These are phyloP conservation scores for Melanotaenia maccullochi DNA, from an alignment of 2,797 vertebrate genomes.

Conservation along the genomic window DNA sequence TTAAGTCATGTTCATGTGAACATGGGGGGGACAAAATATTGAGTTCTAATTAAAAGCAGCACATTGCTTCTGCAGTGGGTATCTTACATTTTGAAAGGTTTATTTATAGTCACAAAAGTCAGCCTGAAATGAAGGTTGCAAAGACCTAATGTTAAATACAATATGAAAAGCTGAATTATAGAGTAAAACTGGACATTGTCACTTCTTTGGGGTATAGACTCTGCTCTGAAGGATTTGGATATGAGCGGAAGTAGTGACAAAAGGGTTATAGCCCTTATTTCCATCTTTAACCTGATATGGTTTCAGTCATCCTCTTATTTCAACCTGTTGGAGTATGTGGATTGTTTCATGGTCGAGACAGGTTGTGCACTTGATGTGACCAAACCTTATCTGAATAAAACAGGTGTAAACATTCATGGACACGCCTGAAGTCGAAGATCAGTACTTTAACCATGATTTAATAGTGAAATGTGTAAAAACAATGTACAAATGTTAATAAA, in stretches of 20 bases:
- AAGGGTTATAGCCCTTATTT: background rate
- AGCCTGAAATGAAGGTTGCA: background rate
- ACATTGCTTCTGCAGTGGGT: background rate
- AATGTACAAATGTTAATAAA: no score
- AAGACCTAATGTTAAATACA: background rate
- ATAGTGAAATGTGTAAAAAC: no score
- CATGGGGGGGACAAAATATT: background rate
- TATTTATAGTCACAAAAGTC: background rate
- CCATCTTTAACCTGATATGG: background rate
- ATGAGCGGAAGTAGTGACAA: background rate
- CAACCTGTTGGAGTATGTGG: no score
- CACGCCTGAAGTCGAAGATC: no score
- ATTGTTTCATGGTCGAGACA: no score
- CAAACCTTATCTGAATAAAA: no score
- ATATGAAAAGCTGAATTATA: background rate
- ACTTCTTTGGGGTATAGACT: background rate
- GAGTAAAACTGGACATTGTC: background rate
- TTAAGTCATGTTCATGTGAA: conserved; percentile 5
- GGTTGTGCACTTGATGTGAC: no score
- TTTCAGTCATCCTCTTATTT: no score
- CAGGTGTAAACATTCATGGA: no score
- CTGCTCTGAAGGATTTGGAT: background rate
- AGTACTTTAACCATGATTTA: no score
- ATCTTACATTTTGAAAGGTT: background rate
- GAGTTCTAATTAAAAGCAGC: conserved; percentile 36